These are phyloP conservation scores for Mylabris phalerata DNA, from an alignment of 1,140 invertebrate genomes.

Conservation along the genomic window DNA sequence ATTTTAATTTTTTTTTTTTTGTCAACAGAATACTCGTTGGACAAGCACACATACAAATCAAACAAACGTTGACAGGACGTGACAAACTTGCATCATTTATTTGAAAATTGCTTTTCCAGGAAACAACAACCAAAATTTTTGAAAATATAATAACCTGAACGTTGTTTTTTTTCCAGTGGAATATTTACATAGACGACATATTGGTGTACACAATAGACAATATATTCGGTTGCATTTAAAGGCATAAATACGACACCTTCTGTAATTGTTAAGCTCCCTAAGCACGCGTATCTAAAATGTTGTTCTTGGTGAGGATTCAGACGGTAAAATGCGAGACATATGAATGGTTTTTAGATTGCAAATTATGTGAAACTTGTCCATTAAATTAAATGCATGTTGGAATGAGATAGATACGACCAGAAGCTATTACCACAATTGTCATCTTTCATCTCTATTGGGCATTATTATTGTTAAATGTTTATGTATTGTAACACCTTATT, in stretches of 20 bases:
- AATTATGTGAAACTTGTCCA: constrained; percentile 21
- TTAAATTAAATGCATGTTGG: background rate
- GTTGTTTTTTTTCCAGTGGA: background rate
- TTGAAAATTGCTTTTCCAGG: too few relatives aligned
- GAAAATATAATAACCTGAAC: too few relatives aligned
- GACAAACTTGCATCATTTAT: too few relatives aligned
- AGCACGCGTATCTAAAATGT: constrained; percentile 26
- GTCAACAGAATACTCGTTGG: background rate
- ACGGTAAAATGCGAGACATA: constrained; percentile 12
- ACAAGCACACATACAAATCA: too few relatives aligned
- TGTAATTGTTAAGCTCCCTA: constrained; percentile 31
- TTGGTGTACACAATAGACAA: constrained; percentile 16
- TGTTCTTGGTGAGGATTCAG: background rate
- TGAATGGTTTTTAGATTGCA: constrained; percentile 30
- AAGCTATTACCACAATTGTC: constrained; percentile 6
- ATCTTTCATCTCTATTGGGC: constrained; percentile 15
- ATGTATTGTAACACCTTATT: constrained; percentile 9
- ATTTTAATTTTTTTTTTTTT: background rate
- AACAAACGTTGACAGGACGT: too few relatives aligned
- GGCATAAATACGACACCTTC: constrained; percentile 11
- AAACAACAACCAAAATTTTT: too few relatives aligned
- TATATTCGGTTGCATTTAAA: constrained; percentile 19
- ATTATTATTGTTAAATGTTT: constrained; percentile 11
- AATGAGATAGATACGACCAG: constrained; percentile 1
- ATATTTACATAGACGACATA: constrained; percentile 16